Evolutionary conservation across 53 echinoderm and acorn worm species (phyloP), one percentile per base, ranked within the genome.

Genomic region (Stichopus horrens): DNA sequence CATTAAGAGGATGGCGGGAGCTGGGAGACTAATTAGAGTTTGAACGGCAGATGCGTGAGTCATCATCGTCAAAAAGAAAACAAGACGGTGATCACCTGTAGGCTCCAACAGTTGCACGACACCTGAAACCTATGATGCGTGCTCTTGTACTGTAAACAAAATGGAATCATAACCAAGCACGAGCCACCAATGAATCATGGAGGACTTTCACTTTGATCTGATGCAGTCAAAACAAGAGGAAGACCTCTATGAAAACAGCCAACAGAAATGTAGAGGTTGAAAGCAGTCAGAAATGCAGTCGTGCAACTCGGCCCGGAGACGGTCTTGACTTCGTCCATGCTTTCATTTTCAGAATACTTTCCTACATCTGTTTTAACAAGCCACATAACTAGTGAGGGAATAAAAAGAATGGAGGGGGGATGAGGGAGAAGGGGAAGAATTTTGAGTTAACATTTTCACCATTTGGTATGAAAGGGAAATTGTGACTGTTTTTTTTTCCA

Each of bases 21-120:
- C 18, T 18, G n/a, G 7, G 5, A 71, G 14, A 71, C 19, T 71
- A 71, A 71, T 71, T 16, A 71, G 71, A 7, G 37, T 71, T 71
- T 13, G 71, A 71, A 71, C 18, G 71, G n/a, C n/a, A 71, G 71
- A 71, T 71, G 71, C n/a, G 19, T 71, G 71, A 71, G 71, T 71
- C 71, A 71, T 71, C 71, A 71, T 59, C 6, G 19, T 18, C 19
- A 5, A n/a, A 71, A 16, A 63, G 16, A 10, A 63, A 16, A 63
- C 10, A 63, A 63, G 10, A 13, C 6, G 71, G 18, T 13, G 71
- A 71, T n/a, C 71, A 71, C 71, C 71, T 71, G 71, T 71, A 71
- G 71, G 71, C 71, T 71, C n/a, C 19, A 9, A 8, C 11, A 4
- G 59, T 59, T 11, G 1, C 11, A 37, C 37, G 37, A 37, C 37